These are phyloP conservation scores for Drosophila greeni DNA, from an alignment of 2,888 invertebrate genomes.

Conservation along the genomic window DNA sequence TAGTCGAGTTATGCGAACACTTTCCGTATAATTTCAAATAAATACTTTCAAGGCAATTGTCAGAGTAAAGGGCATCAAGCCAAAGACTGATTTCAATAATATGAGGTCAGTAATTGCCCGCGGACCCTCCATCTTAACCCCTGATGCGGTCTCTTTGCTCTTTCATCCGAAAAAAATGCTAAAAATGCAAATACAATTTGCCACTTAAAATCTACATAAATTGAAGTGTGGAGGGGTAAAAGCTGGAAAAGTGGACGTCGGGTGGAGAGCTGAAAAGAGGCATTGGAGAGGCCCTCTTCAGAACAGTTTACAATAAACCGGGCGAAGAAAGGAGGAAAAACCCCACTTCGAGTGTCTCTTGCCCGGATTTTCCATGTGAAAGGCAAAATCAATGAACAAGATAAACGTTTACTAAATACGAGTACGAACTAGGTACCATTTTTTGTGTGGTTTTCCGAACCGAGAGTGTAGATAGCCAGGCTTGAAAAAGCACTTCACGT, in stretches of 20 bases:
- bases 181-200: constrained; percentile 73
- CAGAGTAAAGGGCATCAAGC: constrained; percentile 1
- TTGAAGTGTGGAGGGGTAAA: constrained; percentile 37
- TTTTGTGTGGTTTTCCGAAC: constrained; percentile 1
- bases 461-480: constrained; percentile 1
- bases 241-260: constrained; percentile 1
- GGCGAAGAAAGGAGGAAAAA: constrained; percentile 9
- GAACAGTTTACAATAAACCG: constrained; percentile 57
- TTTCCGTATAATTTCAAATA: too few species aligned
- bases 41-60: too few species aligned
- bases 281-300: constrained; percentile 56
- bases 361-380: constrained; percentile 21
- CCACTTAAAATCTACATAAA: constrained; percentile 71
- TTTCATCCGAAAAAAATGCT: constrained; percentile 46
- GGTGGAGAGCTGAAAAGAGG: constrained; percentile 9
- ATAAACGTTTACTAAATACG: constrained; percentile 39
- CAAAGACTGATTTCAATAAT: constrained; percentile 25
- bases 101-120: constrained; percentile 31
- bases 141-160: constrained; percentile 49
- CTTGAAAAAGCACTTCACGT: not conserved
- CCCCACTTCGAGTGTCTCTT: constrained; percentile 25
- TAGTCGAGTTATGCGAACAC: too few species aligned
- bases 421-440: constrained; percentile 13
- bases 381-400: constrained; percentile 53
- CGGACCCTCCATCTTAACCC: constrained; percentile 3